Evolutionary conservation across 2,113 vertebrate species (phyloP).

Genomic region (Pachycephala philippinensis): DNA sequence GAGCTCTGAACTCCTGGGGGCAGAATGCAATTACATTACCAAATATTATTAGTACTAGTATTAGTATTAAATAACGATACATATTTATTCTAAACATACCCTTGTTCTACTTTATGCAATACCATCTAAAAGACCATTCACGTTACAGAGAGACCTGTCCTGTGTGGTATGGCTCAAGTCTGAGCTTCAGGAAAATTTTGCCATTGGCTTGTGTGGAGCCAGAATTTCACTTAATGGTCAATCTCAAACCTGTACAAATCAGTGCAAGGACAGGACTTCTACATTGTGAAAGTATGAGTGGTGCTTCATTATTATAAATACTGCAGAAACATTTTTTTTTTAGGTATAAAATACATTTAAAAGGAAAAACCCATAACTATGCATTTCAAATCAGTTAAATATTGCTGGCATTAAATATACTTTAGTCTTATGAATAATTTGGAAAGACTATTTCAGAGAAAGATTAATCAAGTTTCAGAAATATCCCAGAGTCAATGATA

Average conservation of each 20-base stretch:
- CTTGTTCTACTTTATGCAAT: not conserved
- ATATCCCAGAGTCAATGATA: not conserved
- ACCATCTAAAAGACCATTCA: not conserved
- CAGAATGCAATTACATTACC: not conserved
- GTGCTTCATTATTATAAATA: not conserved
- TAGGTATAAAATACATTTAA: not conserved
- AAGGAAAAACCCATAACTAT: not conserved
- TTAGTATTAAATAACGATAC: not conserved
- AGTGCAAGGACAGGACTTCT: not conserved
- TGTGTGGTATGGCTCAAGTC: not conserved
- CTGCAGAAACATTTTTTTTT: not conserved
- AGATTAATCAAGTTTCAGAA: slow-evolving; percentile 14
- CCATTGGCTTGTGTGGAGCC: not conserved
- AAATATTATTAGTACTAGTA: not conserved
- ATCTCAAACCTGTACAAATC: not conserved
- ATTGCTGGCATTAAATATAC: not conserved
- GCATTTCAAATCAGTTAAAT: slow-evolving; percentile 3
- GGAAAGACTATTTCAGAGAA: not conserved
- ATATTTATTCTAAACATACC: not conserved
- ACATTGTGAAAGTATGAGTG: not conserved
- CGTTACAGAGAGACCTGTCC: not conserved
- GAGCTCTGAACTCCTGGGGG: not conserved
- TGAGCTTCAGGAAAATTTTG: not conserved
- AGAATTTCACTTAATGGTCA: not conserved
- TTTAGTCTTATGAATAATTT: slow-evolving; percentile 19